phyloP scores from a whole-genome alignment of 2,888 invertebrate genomes.

The Sclerodermus sp. region DNA sequence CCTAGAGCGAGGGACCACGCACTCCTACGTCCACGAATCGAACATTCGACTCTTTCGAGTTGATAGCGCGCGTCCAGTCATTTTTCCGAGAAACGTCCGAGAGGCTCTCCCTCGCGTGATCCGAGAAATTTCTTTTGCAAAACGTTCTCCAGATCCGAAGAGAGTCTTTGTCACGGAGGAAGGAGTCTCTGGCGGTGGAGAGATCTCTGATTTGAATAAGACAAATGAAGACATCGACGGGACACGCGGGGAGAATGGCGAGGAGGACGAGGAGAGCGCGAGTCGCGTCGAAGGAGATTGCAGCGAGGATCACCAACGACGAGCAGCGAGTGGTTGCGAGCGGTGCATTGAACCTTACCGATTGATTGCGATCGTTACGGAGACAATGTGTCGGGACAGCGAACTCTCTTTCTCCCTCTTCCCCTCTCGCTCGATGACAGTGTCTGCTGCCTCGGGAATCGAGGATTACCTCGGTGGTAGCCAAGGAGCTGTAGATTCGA shows the following conservation, averaged over 20 bases:
- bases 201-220: constrained; percentile 43
- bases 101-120: too few species aligned
- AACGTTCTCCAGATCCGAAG: too few species aligned
- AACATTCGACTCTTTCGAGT: too few species aligned
- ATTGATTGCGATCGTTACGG: constrained; percentile 50
- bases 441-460: constrained; percentile 26
- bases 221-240: constrained; percentile 46
- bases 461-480: constrained; percentile 31
- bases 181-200: too few species aligned
- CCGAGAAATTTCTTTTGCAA: too few species aligned
- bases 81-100: too few species aligned
- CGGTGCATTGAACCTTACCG: constrained; percentile 39
- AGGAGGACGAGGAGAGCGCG: constrained; percentile 29
- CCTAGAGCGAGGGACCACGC: neutral
- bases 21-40: too few species aligned
- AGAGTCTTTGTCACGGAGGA: neutral
- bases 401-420: too few species aligned
- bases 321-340: constrained; percentile 16
- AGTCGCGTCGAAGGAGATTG: constrained; percentile 16
- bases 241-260: constrained; percentile 27
- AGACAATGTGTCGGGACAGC: too few species aligned
- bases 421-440: constrained; percentile 41
- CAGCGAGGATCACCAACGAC: constrained; percentile 23
- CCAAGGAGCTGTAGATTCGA: constrained; percentile 30
- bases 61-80: too few species aligned